Base-by-base conservation (phyloP, 2,797 vertebrate genomes). In the Catharus ustulatus region DNA sequence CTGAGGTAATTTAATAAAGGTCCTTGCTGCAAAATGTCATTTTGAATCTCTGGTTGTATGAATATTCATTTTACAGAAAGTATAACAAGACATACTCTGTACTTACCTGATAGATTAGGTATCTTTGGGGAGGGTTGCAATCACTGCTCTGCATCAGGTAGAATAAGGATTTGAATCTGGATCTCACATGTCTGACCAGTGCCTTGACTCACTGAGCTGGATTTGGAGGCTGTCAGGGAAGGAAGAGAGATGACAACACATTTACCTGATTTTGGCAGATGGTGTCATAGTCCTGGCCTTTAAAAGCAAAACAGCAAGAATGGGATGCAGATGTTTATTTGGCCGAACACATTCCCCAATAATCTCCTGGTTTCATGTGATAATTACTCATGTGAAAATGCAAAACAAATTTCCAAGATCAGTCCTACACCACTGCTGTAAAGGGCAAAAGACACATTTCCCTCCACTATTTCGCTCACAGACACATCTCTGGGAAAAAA, bases 11-110 rank as follows among this genome's bases (percentile, higher is more conserved):
- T 84, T 72, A 84, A 58, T 68, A 38, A 84, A 84, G n/a, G 42
- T 27, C 29, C 27, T 93, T 90, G 20, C 30, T 93, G 36, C 24
- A 75, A 72, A 90, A 78, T 62, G 30, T 66, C 49, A 13, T 10
- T 64, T 86, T 86, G 58, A 78, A 72, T 81, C 13, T 27, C 59
- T 45, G 13, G 61, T 71, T 45, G 8, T 10, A 86, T 72, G 40
- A 87, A 68, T 90, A 92, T 66, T 93, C 29, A 62, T 90, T 75
- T 90, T 76, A 66, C 16, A 84, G 32, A 40, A 93, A 48, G 14
- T 62, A 36, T 54, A 81, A 68, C 20, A 78, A 57, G 17, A 75
- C 8, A 36, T 52, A 72, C 5, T 68, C 46, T 42, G 30, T 36
- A 67, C 7, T 85, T 90, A 84, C 51, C 32, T 69, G 34, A 32